Evolutionary conservation across 2,113 vertebrate species (phyloP).

Genomic region (Eretmochelys imbricata): DNA sequence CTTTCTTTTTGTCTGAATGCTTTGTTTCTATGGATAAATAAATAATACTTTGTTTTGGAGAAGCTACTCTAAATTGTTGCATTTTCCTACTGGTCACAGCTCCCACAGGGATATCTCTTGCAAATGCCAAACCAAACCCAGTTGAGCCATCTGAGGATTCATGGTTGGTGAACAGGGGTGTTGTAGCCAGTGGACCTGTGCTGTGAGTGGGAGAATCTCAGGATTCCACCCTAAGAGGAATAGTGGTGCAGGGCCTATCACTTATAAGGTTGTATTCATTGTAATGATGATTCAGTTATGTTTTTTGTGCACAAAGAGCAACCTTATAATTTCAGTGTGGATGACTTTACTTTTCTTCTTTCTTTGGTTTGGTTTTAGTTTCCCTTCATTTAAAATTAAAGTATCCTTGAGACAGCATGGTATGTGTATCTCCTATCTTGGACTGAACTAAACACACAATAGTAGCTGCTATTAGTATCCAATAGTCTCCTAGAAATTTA

Average conservation of each 20-base stretch:
- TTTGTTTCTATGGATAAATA: not conserved
- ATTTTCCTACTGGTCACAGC: not conserved
- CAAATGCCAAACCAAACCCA: not conserved
- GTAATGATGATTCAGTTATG: not conserved
- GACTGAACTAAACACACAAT: not conserved
- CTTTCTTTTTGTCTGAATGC: not conserved
- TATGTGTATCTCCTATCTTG: not conserved
- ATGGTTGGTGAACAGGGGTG: not conserved
- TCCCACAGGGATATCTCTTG: not conserved
- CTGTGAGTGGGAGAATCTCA: not conserved
- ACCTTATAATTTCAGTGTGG: not conserved
- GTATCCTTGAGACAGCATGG: not conserved
- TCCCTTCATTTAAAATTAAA: not conserved
- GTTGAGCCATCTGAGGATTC: not conserved
- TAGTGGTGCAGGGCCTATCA: not conserved
- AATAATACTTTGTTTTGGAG: not conserved
- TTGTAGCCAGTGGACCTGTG: not conserved
- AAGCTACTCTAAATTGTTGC: not conserved
- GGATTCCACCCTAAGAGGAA: not conserved
- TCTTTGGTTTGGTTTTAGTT: too few species aligned
- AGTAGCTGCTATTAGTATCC: not conserved
- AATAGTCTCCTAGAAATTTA: not conserved
- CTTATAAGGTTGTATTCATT: not conserved
- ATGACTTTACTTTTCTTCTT: too few species aligned
- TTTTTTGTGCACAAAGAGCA: not conserved